Conservation (phyloP, 2,888 invertebrate species). For the Drosophila pullipes region DNA sequence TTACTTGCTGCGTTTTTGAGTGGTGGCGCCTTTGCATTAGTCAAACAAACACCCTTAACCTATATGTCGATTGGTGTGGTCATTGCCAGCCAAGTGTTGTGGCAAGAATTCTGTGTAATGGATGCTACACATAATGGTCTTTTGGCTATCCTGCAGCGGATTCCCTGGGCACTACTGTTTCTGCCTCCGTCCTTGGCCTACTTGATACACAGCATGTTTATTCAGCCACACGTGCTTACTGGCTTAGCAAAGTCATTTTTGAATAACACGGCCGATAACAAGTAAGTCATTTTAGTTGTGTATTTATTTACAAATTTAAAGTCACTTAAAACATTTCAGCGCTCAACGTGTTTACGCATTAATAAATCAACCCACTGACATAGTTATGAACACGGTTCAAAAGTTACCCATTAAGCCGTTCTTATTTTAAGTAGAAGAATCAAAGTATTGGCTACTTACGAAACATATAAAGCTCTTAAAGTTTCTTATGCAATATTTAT, state of each 20-base stretch:
- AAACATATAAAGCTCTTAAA: neutral
- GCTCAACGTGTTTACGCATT: slow-evolving; percentile 36
- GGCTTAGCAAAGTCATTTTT: slow-evolving; percentile 48
- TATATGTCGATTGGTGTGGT: slow-evolving; percentile 53
- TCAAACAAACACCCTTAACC: slow-evolving; percentile 38
- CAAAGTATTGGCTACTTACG: neutral
- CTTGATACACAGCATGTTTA: slow-evolving; percentile 54
- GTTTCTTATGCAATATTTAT: neutral
- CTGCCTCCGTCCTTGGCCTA: slow-evolving; percentile 55
- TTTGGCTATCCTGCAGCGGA: slow-evolving; percentile 33
- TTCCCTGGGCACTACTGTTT: slow-evolving; percentile 59
- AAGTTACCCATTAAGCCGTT: slow-evolving; percentile 32
- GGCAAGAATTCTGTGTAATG: slow-evolving; percentile 47
- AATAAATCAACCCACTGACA: slow-evolving; percentile 17
- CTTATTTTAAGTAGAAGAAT: slow-evolving; percentile 18
- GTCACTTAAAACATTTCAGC: slow-evolving; percentile 29
- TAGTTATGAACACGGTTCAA: slow-evolving; percentile 15
- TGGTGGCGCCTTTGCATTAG: slow-evolving; percentile 49
- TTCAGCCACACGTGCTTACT: slow-evolving; percentile 31
- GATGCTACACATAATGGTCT: neutral
- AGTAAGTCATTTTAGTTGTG: slow-evolving; percentile 31
- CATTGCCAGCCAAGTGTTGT: slow-evolving; percentile 59
- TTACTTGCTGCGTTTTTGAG: slow-evolving; percentile 58
- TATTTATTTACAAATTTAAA: neutral
- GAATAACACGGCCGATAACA: slow-evolving; percentile 46